These are phyloP conservation scores for Limnothrissa miodon DNA, from an alignment of 2,113 vertebrate genomes.

Conservation along the genomic window DNA sequence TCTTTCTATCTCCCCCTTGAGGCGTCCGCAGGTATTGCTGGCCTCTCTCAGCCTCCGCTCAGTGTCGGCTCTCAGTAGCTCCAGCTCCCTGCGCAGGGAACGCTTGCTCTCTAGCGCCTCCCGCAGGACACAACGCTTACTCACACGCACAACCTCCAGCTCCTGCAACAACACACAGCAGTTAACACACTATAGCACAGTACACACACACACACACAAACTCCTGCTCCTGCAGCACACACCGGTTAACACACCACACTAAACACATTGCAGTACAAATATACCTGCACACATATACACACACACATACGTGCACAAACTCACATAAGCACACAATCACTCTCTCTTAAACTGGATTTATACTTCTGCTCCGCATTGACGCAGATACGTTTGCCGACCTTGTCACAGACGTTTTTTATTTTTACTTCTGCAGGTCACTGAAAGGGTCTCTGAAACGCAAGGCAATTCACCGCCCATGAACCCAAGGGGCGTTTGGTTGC, in stretches of 20 bases:
- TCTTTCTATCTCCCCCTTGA: conserved; percentile 88
- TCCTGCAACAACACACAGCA: conserved; percentile 69
- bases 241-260: neutral
- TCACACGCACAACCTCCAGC: conserved; percentile 90
- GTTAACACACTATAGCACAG: neutral
- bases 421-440: too few relatives aligned
- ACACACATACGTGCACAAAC: neutral
- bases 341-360: too few relatives aligned
- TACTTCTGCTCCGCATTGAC: too few relatives aligned
- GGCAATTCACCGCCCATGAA: too few relatives aligned
- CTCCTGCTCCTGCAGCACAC: too few relatives aligned
- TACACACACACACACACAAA: conserved; percentile 4
- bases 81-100: conserved; percentile 91
- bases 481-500: too few relatives aligned
- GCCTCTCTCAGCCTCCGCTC: conserved; percentile 94
- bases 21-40: conserved; percentile 82
- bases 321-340: neutral
- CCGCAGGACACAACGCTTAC: conserved; percentile 92
- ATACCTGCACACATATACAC: neutral
- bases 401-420: too few relatives aligned
- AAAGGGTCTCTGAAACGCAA: too few relatives aligned
- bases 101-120: conserved; percentile 94
- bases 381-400: too few relatives aligned
- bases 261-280: neutral
- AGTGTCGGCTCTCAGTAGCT: conserved; percentile 86